Base-by-base conservation (phyloP, 53 echinoderm and acorn worm genomes). In the Echinarachnius parma region DNA sequence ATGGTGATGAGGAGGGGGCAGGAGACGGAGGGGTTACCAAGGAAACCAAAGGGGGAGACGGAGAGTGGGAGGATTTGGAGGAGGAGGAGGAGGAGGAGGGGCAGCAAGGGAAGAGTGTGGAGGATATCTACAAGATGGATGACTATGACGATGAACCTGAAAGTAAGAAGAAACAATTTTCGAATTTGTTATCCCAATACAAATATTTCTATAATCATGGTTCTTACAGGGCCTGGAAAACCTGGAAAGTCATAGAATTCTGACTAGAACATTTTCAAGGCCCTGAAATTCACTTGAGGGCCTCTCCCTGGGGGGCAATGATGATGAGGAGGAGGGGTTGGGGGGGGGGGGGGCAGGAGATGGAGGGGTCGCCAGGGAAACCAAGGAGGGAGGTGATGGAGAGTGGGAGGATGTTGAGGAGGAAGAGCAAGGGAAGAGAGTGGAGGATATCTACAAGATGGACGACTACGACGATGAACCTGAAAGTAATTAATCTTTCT, bases 71-170 rank as follows among this genome's bases (percentile, higher is more conserved):
- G 62, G 91, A 91, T 34, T 53, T 98, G 21, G 96, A 87, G 42
- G 85, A 87, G 53, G 86, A 80, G 42, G 91, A 78, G 53, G 59
- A 87, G 39, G 87, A 84, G 61, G 61, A 94, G 50, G n/a, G n/a
- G n/a, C n/a, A n/a, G n/a, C n/a, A n/a, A n/a, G n/a, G n/a, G n/a
- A n/a, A n/a, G n/a, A n/a, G n/a, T 9, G 61, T 46, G n/a, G 61
- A 57, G 0, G 37, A 55, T 1, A 14, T 32, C 1, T 48, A 33
- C 31, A 50, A 35, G 37, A 30, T 42, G 45, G 67, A 68, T 19
- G 52, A 64, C 28, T 72, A 63, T 31, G 58, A 52, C 18, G 61
- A 53, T 26, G 70, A 53, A 18, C 53, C 57, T 8, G 59, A 31
- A 36, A 48, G 84, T 46, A 29, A 54, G 23, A n/a, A n/a, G n/a